Evolutionary conservation across 1,140 invertebrate species (phyloP), one percentile per base, ranked within the genome.

Genomic region (Meteorus sp.): DNA sequence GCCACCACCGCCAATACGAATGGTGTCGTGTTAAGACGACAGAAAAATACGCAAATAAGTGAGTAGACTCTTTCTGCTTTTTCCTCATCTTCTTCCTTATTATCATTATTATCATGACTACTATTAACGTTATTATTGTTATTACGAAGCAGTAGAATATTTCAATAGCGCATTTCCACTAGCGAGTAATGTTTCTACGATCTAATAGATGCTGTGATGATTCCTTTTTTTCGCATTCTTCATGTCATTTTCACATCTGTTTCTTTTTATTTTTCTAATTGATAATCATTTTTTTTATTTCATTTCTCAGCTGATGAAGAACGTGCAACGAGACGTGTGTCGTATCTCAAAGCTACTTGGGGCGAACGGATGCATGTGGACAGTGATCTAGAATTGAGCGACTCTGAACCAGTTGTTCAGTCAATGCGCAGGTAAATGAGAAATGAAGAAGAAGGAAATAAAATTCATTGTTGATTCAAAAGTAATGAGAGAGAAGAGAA

Each of bases 261-360:
- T 52, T 52, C 17, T 48, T 56, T 31, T 27, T 59, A 41, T 47
- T 51, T 56, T 56, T n/a, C 56, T 43, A 58, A 25, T 19, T 22
- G 13, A 45, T 60, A 27, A 57, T 53, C 35, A 56, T 59, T n/a
- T n/a, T n/a, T n/a, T n/a, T n/a, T n/a, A 51, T 31, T 65, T 58
- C 63, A 4, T 67, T 47, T 73, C 71, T 81, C 81, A 79, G 83
- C 80, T 77, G 90, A 94, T 70, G 90, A 91, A 67, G 91, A 93
- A 66, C 87, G 92, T 60, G 85, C 90, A 11, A 91, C 90, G 70
- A 84, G 94, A 67, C 82, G 94, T 62, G 92, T 94, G 41, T 96
- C 93, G 1, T 97, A 97, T 77, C 79, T 96, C 60, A 92, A 93
- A 80, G 94, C 94, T 6, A 95, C 93, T 19, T 81, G 87, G 83